Evolutionary conservation across 1,140 invertebrate species (phyloP).

Genomic region (Achroia grisella): DNA sequence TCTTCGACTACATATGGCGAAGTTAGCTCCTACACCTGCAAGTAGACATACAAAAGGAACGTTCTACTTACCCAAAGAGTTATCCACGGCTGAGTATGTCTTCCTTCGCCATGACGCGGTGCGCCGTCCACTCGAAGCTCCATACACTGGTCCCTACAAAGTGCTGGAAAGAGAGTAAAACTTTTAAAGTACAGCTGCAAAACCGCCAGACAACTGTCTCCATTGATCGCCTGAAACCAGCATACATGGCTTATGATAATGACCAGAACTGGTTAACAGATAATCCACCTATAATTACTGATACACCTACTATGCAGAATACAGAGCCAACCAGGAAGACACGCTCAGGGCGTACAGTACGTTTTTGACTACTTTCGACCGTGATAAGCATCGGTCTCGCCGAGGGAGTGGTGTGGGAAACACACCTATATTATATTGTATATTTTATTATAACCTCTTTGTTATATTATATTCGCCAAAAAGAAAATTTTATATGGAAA

Average conservation of each 20-base stretch:
- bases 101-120: background rate
- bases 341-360: background rate
- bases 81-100: background rate
- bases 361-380: constrained; percentile 9
- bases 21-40: constrained; percentile 2
- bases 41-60: background rate
- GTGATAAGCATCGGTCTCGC: background rate
- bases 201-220: constrained; percentile 1
- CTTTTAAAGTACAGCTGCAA: background rate
- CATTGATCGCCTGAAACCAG: constrained; percentile 1
- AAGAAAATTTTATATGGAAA: no score
- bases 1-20: background rate
- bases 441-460: no score
- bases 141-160: constrained; percentile 1
- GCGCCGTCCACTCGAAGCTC: background rate
- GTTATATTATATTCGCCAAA: no score
- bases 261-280: background rate
- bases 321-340: background rate
- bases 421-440: background rate
- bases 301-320: background rate
- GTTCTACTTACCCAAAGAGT: constrained; percentile 1
- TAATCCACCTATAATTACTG: background rate
- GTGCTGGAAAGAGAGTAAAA: constrained; percentile 2
- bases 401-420: background rate
- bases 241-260: constrained; percentile 2